Evolutionary conservation across 1,140 invertebrate genomes (phyloP), one percentile per base, ranked within the genome.

Genomic region (Cotesia typhae): DNA sequence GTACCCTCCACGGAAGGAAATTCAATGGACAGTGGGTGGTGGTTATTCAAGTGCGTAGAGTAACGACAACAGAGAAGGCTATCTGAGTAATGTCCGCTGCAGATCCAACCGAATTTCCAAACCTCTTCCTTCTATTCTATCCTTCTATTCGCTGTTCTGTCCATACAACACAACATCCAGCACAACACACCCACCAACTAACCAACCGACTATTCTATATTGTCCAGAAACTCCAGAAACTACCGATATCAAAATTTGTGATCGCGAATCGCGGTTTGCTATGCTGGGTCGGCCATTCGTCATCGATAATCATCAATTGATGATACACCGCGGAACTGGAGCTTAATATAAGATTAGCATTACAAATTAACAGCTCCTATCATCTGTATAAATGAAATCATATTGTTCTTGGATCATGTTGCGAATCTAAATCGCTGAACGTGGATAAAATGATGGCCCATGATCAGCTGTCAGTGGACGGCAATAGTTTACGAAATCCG

Each of bases 301-400:
- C 74, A 75, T 75, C 70, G 70, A 70, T 70, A 28, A 28, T 28
- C 28, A 28, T 28, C 28, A 28, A 28, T 28, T 28, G 28, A 28
- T 28, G 28, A 28, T 2, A 38, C 72, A 75, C 72, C 74, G 69
- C 74, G 70, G 60, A 66, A 71, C 55, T 70, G 12, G 4, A 47
- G 52, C 52, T 3, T 59, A 67, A 72, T 66, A 71, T 72, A 75
- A 75, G 70, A 75, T 75, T 75, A 72, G 74, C 70, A 75, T 75
- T 75, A 75, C 74, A 75, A 75, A 75, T 75, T 75, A 38, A 55
- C 61, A 10, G 14, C 41, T 3, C 38, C 5, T 41, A 47, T 10
- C 41, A 47, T 9, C 41, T 7, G 10, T 10, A 10, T 47, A 47
- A 47, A 47, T 7, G 41, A 47, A 47, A 47, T 47, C 10, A 47